Conservation (phyloP, 92 coral and sea anemone species). For the Scolanthus callimorphus region DNA sequence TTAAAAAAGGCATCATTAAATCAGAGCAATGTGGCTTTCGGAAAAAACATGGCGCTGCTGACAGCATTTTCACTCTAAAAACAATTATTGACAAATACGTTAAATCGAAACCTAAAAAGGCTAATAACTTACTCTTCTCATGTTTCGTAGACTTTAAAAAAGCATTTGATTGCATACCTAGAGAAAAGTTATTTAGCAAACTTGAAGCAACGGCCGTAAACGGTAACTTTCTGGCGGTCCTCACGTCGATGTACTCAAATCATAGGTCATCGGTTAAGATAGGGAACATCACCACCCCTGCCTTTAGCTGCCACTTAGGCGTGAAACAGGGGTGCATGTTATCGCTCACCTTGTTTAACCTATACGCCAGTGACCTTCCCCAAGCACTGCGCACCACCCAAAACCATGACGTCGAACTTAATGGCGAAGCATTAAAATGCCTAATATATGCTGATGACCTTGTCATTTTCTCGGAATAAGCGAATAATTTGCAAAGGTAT, state of each 20-base stretch:
- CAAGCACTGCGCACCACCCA: conserved; percentile 1
- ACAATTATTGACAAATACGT: conserved; percentile 15
- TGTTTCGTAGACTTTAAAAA: conserved; percentile 36
- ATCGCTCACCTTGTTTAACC: conserved; percentile 17
- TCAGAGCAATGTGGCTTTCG: conserved; percentile 21
- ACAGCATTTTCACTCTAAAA: conserved; percentile 8
- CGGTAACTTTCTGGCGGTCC: conserved; percentile 8
- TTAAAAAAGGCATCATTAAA: conserved; percentile 3
- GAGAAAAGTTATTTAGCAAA: conserved; percentile 31
- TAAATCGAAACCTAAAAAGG: conserved; percentile 23
- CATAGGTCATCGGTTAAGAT: conserved; percentile 11
- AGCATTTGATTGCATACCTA: conserved; percentile 32
- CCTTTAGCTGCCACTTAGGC: conserved; percentile 9
- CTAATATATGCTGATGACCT: conserved; percentile 10
- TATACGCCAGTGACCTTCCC: conserved; percentile 17
- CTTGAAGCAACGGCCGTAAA: conserved; percentile 11
- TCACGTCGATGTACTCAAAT: conserved; percentile 17
- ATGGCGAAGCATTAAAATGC: neutral
- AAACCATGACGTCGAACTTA: neutral
- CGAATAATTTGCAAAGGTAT: conserved; percentile 1
- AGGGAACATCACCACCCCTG: conserved; percentile 1
- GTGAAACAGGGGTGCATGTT: conserved; percentile 36
- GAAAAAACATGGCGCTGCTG: conserved; percentile 9
- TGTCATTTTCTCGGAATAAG: neutral
- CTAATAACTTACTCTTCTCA: conserved; percentile 32